Evolutionary conservation across 2,113 vertebrate species (phyloP).

Genomic region (Oplegnathus fasciatus): DNA sequence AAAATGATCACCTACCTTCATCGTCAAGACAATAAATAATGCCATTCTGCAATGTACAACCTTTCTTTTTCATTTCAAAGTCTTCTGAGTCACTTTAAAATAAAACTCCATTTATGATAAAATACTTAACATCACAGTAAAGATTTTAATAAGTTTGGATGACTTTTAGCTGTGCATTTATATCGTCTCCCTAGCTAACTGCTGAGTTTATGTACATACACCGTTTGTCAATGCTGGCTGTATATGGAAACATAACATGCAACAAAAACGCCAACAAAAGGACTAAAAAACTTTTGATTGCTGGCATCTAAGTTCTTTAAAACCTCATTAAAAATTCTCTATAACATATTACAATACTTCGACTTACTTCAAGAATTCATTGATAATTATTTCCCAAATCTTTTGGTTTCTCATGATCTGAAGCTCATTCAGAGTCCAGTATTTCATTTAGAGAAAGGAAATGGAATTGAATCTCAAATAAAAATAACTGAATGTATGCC

Average conservation of each 20-base stretch:
- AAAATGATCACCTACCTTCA: constrained; percentile 75
- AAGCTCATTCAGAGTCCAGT: constrained; percentile 32
- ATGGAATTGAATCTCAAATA: neutral
- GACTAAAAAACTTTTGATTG: neutral
- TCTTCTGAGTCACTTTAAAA: neutral
- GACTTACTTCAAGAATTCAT: neutral
- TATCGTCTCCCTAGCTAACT: constrained; percentile 48
- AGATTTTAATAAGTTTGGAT: neutral
- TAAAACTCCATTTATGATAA: constrained; percentile 3
- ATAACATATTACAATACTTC: neutral
- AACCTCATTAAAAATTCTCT: neutral
- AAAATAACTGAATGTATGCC: neutral
- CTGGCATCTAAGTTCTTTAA: neutral
- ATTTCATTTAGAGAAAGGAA: constrained; percentile 47
- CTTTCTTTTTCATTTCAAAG: constrained; percentile 25
- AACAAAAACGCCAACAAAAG: neutral
- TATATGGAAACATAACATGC: neutral
- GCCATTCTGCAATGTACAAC: constrained; percentile 14
- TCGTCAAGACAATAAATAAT: constrained; percentile 30
- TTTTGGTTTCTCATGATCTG: neutral
- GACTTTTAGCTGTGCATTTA: constrained; percentile 1
- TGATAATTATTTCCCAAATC: no score
- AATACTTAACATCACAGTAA: neutral
- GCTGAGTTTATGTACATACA: no score
- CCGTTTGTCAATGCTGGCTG: neutral